phyloP scores from a whole-genome alignment of 2,797 vertebrate genomes.

The Cheirogaleus major region DNA sequence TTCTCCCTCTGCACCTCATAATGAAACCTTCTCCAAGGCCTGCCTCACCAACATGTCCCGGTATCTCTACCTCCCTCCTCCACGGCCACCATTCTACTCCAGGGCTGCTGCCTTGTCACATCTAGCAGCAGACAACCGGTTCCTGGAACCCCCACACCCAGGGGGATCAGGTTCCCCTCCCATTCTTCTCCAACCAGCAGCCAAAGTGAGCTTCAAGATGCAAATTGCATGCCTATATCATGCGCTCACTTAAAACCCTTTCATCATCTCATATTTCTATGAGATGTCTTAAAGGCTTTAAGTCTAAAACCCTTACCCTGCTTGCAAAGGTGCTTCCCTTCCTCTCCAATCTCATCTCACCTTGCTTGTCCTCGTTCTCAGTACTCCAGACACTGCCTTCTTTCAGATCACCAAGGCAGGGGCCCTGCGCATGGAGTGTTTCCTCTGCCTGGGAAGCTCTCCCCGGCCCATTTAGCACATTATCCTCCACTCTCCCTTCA shows the following conservation, averaged over 20 bases:
- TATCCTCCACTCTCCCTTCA: background rate
- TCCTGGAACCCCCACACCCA: background rate
- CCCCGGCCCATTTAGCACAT: background rate
- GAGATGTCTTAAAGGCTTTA: background rate
- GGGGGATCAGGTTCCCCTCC: background rate
- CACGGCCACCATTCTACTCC: background rate
- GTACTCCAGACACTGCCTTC: background rate
- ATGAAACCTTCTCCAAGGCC: background rate
- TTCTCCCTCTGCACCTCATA: background rate
- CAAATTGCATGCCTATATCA: background rate
- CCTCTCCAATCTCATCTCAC: background rate
- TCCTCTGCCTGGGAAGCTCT: background rate
- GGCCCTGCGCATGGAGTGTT: accelerated
- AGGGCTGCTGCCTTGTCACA: background rate
- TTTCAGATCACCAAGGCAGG: background rate
- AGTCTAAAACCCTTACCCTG: background rate
- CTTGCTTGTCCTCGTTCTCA: background rate
- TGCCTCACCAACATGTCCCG: background rate
- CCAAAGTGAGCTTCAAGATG: background rate
- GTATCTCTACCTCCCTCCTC: background rate
- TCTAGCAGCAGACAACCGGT: background rate
- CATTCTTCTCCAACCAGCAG: background rate
- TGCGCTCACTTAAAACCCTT: background rate
- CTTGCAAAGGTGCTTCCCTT: background rate
- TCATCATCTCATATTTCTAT: background rate